These are phyloP conservation scores for Rachycentron canadum DNA, from an alignment of 2,797 vertebrate genomes.

Conservation along the genomic window DNA sequence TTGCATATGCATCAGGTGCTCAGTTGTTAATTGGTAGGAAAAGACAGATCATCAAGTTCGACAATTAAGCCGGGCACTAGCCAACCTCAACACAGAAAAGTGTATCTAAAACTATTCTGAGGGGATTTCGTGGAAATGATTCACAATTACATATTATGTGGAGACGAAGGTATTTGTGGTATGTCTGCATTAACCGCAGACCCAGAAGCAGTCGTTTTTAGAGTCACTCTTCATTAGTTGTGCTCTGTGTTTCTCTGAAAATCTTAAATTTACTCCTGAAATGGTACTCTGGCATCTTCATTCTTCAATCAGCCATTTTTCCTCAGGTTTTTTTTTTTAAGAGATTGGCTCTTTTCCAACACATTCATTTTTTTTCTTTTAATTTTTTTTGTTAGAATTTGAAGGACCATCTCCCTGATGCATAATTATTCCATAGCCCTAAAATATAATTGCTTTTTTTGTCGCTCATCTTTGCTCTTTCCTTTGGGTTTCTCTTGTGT, in stretches of 20 bases:
- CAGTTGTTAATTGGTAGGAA: slow-evolving; percentile 62
- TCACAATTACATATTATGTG: slow-evolving; percentile 16
- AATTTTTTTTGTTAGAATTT: slow-evolving; percentile 28
- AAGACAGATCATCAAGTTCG: slow-evolving; percentile 71
- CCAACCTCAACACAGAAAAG: slow-evolving; percentile 53
- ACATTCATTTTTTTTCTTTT: slow-evolving; percentile 24
- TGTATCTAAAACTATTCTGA: slow-evolving; percentile 54
- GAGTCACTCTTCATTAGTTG: slow-evolving; percentile 46
- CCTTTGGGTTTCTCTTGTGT: slow-evolving; percentile 26
- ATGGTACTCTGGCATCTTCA: slow-evolving; percentile 28
- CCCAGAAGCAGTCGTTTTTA: slow-evolving; percentile 30
- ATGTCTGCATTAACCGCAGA: slow-evolving; percentile 3
- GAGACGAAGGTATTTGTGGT: slow-evolving; percentile 17
- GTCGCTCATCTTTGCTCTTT: slow-evolving; percentile 36
- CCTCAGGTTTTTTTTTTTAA: slow-evolving; percentile 33
- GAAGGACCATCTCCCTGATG: slow-evolving; percentile 38
- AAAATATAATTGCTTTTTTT: slow-evolving; percentile 59
- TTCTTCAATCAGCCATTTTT: slow-evolving; percentile 40
- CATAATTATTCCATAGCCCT: slow-evolving; percentile 53
- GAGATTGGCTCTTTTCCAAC: slow-evolving; percentile 38
- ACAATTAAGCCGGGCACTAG: slow-evolving; percentile 62
- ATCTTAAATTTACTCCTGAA: slow-evolving; percentile 45
- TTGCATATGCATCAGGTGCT: slow-evolving; percentile 78
- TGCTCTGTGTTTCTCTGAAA: slow-evolving; percentile 31
- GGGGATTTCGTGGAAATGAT: slow-evolving; percentile 31